Evolutionary conservation across 2,888 invertebrate genomes (phyloP), one percentile per base, ranked within the genome.

Genomic region (Malthinus seriepunctatus): DNA sequence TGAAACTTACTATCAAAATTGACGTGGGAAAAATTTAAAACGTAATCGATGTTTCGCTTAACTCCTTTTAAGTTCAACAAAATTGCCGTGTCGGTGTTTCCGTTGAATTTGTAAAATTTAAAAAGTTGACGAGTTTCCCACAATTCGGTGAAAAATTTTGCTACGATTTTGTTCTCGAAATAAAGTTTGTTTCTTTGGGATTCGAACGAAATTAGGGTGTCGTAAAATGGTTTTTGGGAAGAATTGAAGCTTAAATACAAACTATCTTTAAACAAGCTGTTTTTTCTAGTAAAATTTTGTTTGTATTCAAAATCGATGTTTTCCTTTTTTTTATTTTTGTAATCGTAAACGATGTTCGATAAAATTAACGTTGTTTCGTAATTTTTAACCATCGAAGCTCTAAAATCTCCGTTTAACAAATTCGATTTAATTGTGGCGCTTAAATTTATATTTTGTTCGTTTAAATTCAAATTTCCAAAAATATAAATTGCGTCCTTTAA

Each of bases 41-140:
- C 44, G 32, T 69, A 69, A 48, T 69, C 62, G 11, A 69, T 64
- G 10, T 58, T 31, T 45, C 63, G 66, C 44, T 67, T 39, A 9
- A 50, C 32, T 31, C 68, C 67, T 9, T 11, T 53, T 9, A 69
- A 53, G 9, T 61, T 60, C 23, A 61, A 63, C 35, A 57, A 49
- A 8, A 69, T 35, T 10, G 60, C 51, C 9, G 65, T 42, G 10
- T 68, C 64, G 1, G 51, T 38, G 7, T 50, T 32, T 10, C 56
- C 51, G 32, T 48, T 51, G 0, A 31, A 23, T 52, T 34, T 53
- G 3, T 34, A 33, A 48, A 62, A 53, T 56, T 69, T 68, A 8
- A 67, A 55, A 14, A 68, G 32, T 39, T 69, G 67, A 31, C 60
- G 53, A 3, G 65, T 62, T 54, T 60, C 37, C 69, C 67, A 69